Conservation (phyloP, 2,797 vertebrate genomes). For the Coluber constrictor region DNA sequence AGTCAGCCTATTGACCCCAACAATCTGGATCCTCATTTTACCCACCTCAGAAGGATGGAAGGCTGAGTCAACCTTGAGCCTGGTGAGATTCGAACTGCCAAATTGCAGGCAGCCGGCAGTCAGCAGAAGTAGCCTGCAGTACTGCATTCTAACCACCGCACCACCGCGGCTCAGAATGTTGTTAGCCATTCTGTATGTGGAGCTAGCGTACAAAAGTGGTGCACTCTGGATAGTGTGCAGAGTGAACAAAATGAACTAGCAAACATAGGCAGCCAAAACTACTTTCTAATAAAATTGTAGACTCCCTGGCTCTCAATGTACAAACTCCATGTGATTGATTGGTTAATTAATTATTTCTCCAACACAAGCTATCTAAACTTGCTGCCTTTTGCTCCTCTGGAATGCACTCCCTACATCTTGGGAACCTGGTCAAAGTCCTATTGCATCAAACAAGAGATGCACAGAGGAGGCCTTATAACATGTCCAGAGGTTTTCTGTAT, state of each 20-base stretch:
- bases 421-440: neutral
- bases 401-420: neutral
- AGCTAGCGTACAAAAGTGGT: neutral
- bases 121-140: too few species aligned
- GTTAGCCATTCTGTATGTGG: neutral
- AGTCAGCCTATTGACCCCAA: too few species aligned
- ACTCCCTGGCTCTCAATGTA: neutral
- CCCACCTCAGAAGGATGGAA: too few species aligned
- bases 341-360: neutral
- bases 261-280: neutral
- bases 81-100: too few species aligned
- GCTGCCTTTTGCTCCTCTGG: neutral
- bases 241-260: neutral
- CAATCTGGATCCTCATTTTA: too few species aligned
- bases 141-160: too few species aligned
- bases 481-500: neutral
- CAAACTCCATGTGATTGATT: neutral
- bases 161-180: neutral
- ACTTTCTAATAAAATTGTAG: neutral
- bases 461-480: neutral
- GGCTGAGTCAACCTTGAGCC: too few species aligned
- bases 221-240: neutral
- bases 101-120: too few species aligned
- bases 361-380: neutral
- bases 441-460: neutral